Conservation (phyloP, 2,113 vertebrate genomes). For the Heterocephalus glaber region DNA sequence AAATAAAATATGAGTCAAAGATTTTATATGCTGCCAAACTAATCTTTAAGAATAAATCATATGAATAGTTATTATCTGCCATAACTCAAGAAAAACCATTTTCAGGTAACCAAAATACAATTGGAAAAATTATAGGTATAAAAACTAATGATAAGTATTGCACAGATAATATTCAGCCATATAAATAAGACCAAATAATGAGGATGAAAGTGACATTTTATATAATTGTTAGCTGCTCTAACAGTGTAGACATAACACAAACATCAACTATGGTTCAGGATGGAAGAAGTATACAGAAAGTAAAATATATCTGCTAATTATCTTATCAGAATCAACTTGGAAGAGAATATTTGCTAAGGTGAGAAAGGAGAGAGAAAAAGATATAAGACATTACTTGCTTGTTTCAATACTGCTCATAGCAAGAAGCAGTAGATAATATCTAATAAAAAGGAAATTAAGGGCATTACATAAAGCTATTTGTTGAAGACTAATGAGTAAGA, state of each 20-base stretch:
- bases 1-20: neutral
- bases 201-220: neutral
- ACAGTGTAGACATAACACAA: neutral
- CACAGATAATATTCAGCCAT: neutral
- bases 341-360: constrained; percentile 12
- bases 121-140: neutral
- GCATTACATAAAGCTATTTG: neutral
- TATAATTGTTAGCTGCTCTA: neutral
- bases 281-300: neutral
- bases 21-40: neutral
- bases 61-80: neutral
- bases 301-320: neutral
- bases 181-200: neutral
- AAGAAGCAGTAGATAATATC: neutral
- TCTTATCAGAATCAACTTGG: neutral
- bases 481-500: constrained; percentile 32
- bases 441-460: constrained; percentile 48
- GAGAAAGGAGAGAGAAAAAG: neutral
- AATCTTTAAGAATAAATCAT: neutral
- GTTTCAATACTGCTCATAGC: constrained; percentile 12
- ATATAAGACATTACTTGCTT: neutral
- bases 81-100: neutral
- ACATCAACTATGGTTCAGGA: neutral
- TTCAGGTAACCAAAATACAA: neutral
- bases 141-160: neutral